Evolutionary conservation across 2,888 invertebrate species (phyloP).

Genomic region (Meandrusa payeni): DNA sequence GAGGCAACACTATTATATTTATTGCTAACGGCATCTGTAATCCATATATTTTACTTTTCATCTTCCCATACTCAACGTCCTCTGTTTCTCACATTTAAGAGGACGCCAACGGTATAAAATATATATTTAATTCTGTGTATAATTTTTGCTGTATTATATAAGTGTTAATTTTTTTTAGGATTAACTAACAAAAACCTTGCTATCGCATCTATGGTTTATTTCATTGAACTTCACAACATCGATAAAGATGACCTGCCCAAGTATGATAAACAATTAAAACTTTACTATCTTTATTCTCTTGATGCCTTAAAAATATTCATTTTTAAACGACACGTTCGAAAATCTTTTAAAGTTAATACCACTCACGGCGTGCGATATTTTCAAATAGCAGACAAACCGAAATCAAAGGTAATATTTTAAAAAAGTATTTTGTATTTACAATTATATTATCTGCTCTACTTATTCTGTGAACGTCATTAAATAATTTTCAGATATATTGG

Average conservation of each 20-base stretch:
- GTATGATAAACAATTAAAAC: conserved; percentile 10
- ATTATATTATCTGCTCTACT: too few relatives aligned
- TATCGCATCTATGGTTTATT: conserved; percentile 16
- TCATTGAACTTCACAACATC: conserved; percentile 32
- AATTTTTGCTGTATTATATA: too few relatives aligned
- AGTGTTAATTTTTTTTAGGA: conserved; percentile 16
- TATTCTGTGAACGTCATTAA: neutral
- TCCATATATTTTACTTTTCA: too few relatives aligned
- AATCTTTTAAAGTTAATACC: conserved; percentile 81
- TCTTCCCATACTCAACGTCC: too few relatives aligned
- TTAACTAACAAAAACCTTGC: conserved; percentile 16
- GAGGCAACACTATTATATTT: too few relatives aligned
- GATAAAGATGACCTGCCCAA: conserved; percentile 2
- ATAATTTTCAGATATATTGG: conserved; percentile 76
- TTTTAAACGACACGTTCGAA: conserved; percentile 80
- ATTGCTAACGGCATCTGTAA: too few relatives aligned
- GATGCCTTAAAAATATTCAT: conserved; percentile 45
- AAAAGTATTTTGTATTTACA: conserved; percentile 7
- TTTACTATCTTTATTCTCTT: conserved; percentile 25
- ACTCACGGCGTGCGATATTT: conserved; percentile 80
- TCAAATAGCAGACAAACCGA: conserved; percentile 83
- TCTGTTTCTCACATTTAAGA: too few relatives aligned
- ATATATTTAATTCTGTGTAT: too few relatives aligned
- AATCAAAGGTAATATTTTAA: conserved; percentile 65
- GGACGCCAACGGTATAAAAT: too few relatives aligned